Evolutionary conservation across 2,888 invertebrate genomes (phyloP).

Genomic region (Willowsia nigromaculata): DNA sequence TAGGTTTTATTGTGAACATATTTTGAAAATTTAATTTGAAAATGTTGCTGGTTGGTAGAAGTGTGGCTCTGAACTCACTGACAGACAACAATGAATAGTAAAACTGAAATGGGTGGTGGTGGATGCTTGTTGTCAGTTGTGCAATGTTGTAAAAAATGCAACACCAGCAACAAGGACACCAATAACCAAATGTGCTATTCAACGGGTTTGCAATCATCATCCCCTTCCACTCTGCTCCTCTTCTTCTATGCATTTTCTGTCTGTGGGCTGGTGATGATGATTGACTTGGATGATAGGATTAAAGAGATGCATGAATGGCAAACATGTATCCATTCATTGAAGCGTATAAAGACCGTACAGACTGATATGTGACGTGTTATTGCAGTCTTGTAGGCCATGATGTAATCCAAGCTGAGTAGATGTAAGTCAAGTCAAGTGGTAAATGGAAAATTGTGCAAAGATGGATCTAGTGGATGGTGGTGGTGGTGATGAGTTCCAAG

Average conservation of each 20-base stretch:
- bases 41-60: background rate
- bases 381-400: too few species aligned
- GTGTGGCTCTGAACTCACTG: background rate
- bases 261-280: conserved; percentile 32
- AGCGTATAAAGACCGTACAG: conserved; percentile 24
- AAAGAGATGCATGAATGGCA: conserved; percentile 39
- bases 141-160: conserved; percentile 8
- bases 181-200: background rate
- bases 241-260: background rate
- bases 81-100: background rate
- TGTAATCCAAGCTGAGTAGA: conserved; percentile 10
- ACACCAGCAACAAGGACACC: background rate
- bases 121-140: background rate
- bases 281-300: conserved; percentile 69
- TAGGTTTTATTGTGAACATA: background rate
- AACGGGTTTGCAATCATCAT: conserved; percentile 19
- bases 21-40: conserved; percentile 8
- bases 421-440: conserved; percentile 40
- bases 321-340: conserved; percentile 39
- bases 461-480: background rate
- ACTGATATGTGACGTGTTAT: background rate
- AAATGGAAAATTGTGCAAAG: conserved; percentile 45
- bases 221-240: background rate
- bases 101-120: background rate
- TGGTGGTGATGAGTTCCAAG: conserved; percentile 5